Evolutionary conservation across 2,113 vertebrate genomes (phyloP).

Genomic region (Cebidichthys violaceus): DNA sequence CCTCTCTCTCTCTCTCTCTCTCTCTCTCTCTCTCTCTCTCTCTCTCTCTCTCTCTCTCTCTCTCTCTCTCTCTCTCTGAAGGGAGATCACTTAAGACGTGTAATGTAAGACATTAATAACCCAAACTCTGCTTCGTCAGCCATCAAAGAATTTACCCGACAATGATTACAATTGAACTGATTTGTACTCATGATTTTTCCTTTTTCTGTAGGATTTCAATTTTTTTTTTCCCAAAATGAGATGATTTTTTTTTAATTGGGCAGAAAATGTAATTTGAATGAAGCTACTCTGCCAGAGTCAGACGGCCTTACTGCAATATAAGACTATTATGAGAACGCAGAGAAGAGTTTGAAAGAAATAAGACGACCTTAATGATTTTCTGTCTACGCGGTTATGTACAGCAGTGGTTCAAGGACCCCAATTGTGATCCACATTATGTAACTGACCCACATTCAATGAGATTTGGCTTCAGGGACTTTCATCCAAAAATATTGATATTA

Average conservation of each 20-base stretch:
- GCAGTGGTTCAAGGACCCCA: not conserved
- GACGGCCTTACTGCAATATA: not conserved
- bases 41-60: too few relatives aligned
- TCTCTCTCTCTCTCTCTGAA: not conserved
- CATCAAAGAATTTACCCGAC: not conserved
- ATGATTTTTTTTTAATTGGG: not conserved
- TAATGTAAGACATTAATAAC: not conserved
- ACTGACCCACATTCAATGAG: not conserved
- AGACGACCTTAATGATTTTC: too few relatives aligned
- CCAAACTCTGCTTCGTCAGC: not conserved
- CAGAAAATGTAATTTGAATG: not conserved
- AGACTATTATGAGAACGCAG: not conserved
- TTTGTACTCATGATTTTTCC: not conserved
- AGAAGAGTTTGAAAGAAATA: not conserved
- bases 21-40: too few relatives aligned
- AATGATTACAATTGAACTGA: not conserved
- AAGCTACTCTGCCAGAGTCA: not conserved
- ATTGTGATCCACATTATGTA: not conserved
- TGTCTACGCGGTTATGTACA: not conserved
- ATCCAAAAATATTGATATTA: not conserved
- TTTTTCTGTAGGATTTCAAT: not conserved
- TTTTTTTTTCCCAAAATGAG: not conserved
- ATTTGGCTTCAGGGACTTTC: not conserved
- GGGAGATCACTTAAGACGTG: not conserved
- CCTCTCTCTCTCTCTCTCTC: too few relatives aligned